Evolutionary conservation across 2,797 vertebrate species (phyloP).

Genomic region (Capromys pilorides): DNA sequence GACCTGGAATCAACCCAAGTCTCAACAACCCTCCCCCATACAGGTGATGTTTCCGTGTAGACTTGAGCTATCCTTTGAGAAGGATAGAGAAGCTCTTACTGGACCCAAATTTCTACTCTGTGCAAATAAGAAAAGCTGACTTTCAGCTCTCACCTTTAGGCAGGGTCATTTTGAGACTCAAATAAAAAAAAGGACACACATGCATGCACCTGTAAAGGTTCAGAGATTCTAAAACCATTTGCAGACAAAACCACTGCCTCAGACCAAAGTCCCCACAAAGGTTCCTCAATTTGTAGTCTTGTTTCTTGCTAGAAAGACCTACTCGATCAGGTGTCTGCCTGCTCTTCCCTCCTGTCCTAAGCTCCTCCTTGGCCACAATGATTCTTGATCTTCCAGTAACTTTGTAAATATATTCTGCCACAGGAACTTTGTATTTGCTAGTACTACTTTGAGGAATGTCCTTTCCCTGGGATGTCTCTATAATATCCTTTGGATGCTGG

Average conservation of each 20-base stretch:
- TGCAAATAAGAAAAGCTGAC: background rate
- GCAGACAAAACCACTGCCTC: fast-evolving
- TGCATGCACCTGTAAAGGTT: background rate
- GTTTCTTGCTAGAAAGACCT: background rate
- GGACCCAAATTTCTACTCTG: background rate
- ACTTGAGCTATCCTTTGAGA: background rate
- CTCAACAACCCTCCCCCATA: background rate
- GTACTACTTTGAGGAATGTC: background rate
- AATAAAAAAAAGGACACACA: background rate
- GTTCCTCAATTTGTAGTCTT: background rate
- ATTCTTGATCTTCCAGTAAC: background rate
- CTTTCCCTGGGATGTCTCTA: background rate
- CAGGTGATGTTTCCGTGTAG: background rate
- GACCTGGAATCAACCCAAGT: background rate
- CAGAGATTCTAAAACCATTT: background rate
- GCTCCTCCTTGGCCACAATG: too few relatives aligned
- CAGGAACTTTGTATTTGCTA: background rate
- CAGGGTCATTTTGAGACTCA: background rate
- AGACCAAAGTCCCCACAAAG: background rate
- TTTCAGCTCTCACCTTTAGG: background rate
- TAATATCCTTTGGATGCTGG: background rate
- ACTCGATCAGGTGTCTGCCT: too few relatives aligned
- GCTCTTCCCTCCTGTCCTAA: background rate
- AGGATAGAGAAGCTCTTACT: background rate
- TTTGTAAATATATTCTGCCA: background rate